A percentile compares a stretch with the other conserved stretches of the same genome.
Conservation (phyloP, 2,113 vertebrate species). For the Gavia stellata region DNA sequence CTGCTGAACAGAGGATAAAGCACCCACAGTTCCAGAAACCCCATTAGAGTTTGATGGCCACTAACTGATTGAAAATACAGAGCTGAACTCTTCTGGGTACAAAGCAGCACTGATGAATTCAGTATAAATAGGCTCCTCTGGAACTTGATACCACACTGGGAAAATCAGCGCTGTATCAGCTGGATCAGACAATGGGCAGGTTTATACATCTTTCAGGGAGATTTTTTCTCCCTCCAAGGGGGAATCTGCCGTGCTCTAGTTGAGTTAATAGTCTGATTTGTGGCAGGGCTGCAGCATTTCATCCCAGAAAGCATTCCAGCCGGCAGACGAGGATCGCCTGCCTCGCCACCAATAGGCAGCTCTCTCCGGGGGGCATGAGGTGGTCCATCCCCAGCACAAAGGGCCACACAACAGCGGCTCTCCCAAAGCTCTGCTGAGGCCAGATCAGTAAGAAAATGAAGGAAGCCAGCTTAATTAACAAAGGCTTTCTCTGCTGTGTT, state of each 20-base stretch:
- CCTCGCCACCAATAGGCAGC: neutral
- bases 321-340: neutral
- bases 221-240: neutral
- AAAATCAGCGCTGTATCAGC: neutral
- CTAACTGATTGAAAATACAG: conserved; percentile 41
- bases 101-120: conserved; percentile 24
- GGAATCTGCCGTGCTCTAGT: neutral
- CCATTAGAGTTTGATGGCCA: conserved; percentile 15
- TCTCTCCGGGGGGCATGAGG: fast-evolving
- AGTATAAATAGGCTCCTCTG: neutral
- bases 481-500: neutral
- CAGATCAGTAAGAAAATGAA: neutral
- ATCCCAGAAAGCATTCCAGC: neutral
- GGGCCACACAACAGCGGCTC: neutral
- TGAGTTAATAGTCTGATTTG: neutral
- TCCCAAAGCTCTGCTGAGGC: neutral
- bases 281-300: neutral
- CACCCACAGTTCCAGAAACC: conserved; percentile 25
- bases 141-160: neutral
- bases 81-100: conserved; percentile 20
- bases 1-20: conserved; percentile 1
- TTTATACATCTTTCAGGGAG: neutral
- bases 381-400: neutral
- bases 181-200: neutral
- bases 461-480: conserved; percentile 18